Conservation (phyloP, 2,888 invertebrate species). For the Lucinisca nassula region DNA sequence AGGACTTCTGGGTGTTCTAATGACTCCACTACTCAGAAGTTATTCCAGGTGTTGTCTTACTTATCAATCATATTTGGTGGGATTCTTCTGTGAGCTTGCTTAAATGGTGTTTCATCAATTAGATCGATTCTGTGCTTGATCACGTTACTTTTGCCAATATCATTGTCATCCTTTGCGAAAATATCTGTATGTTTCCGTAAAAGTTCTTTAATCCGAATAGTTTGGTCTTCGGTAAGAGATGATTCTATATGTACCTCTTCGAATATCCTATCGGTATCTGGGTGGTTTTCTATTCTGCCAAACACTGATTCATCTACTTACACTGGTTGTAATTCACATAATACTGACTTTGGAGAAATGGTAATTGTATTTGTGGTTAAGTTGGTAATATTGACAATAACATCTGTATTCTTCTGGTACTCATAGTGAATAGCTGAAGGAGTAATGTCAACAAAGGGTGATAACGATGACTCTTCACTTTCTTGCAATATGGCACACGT, state of each 20-base stretch:
- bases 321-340: conserved; percentile 48
- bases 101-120: conserved; percentile 23
- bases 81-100: conserved; percentile 26
- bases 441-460: conserved; percentile 18
- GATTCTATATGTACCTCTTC: not conserved
- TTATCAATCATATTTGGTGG: conserved; percentile 21
- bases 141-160: conserved; percentile 14
- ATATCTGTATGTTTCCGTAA: conserved; percentile 5
- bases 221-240: not conserved
- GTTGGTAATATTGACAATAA: conserved; percentile 35
- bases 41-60: not conserved
- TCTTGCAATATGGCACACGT: conserved; percentile 16
- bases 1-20: too few relatives aligned
- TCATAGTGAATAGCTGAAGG: conserved; percentile 9
- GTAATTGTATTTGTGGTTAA: conserved; percentile 40
- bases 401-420: not conserved
- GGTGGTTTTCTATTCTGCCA: conserved; percentile 13
- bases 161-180: not conserved
- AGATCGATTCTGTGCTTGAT: conserved; percentile 36
- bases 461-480: not conserved
- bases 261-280: not conserved
- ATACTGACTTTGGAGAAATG: conserved; percentile 13
- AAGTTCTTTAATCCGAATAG: not conserved
- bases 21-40: too few relatives aligned
- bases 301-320: conserved; percentile 21